These are phyloP conservation scores for Trachelus tabidus DNA, from an alignment of 2,888 invertebrate genomes.

Conservation along the genomic window DNA sequence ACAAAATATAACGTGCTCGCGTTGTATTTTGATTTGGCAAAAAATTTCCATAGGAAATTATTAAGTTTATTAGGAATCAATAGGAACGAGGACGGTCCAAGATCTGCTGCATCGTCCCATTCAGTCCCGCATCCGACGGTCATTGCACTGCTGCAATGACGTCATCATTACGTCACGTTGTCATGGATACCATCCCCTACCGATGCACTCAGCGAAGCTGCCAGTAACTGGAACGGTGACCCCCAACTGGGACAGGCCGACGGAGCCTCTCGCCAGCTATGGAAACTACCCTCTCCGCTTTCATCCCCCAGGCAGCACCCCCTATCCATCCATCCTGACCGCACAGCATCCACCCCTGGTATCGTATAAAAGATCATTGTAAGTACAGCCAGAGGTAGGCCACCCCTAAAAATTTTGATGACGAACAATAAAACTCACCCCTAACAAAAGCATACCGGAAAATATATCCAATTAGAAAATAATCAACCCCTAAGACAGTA, in stretches of 20 bases:
- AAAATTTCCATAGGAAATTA: not conserved
- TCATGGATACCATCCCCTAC: conserved; percentile 45
- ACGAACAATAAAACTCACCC: not conserved
- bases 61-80: conserved; percentile 22
- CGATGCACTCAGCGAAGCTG: conserved; percentile 16
- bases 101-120: conserved; percentile 47
- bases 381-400: not conserved
- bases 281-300: not conserved
- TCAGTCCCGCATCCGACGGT: conserved; percentile 44
- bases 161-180: conserved; percentile 56
- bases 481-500: not conserved
- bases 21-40: not conserved
- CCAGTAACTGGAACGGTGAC: conserved; percentile 56
- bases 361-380: not conserved
- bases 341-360: not conserved
- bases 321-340: not conserved
- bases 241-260: conserved; percentile 45
- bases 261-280: not conserved
- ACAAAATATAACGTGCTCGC: not conserved
- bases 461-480: not conserved
- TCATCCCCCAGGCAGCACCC: not conserved
- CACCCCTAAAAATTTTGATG: not conserved
- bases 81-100: conserved; percentile 42
- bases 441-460: not conserved
- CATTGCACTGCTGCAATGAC: conserved; percentile 53